These are phyloP conservation scores for Pseudomyrmex sp. DNA, from an alignment of 1,140 invertebrate species.

Conservation along the genomic window DNA sequence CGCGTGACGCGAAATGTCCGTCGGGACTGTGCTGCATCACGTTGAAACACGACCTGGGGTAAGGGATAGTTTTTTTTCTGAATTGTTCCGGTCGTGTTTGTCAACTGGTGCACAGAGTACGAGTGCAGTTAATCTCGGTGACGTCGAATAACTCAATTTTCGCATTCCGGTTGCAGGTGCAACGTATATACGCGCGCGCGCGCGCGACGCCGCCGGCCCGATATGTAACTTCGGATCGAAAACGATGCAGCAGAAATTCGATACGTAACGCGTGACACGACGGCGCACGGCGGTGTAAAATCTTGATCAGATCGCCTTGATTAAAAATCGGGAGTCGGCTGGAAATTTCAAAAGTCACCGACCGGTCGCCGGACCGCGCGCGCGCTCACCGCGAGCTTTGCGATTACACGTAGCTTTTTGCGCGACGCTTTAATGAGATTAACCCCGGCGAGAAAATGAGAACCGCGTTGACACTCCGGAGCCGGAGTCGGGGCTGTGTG, in stretches of 20 bases:
- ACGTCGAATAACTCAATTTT: constrained; percentile 72
- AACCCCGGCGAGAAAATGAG: constrained; percentile 77
- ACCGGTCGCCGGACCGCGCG: neutral
- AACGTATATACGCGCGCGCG: constrained; percentile 11
- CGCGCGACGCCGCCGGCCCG: constrained; percentile 32
- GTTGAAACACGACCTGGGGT: constrained; percentile 70
- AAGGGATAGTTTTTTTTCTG: constrained; percentile 61
- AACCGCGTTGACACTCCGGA: constrained; percentile 80
- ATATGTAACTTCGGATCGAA: constrained; percentile 62
- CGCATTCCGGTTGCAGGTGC: constrained; percentile 47
- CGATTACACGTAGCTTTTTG: constrained; percentile 40
- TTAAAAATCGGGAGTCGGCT: constrained; percentile 42
- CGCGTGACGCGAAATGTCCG: constrained; percentile 66
- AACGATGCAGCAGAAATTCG: constrained; percentile 32
- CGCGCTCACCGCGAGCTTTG: neutral
- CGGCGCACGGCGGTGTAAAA: constrained; percentile 28
- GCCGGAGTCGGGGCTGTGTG: constrained; percentile 68
- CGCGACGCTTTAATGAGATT: constrained; percentile 48
- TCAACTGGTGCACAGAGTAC: constrained; percentile 62
- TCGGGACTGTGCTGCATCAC: constrained; percentile 63
- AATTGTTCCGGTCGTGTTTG: constrained; percentile 71
- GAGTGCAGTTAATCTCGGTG: constrained; percentile 71
- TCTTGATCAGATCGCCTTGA: constrained; percentile 54
- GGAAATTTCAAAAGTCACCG: constrained; percentile 22
- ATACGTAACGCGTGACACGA: constrained; percentile 33